Conservation (phyloP, 2,797 vertebrate species). For the Prionace glauca region DNA sequence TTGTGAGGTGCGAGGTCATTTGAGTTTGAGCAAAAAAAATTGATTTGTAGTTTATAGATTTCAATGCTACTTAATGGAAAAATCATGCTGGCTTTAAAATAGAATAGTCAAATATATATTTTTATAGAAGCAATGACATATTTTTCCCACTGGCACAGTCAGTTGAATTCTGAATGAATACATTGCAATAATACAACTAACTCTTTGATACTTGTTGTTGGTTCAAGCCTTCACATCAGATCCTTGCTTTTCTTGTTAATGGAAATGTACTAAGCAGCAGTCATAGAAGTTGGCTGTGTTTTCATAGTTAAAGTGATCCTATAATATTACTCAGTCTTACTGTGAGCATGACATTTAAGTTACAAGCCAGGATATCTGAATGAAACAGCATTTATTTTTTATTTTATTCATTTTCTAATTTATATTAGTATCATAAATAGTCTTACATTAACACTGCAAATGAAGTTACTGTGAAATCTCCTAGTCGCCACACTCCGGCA, state of each 20-base stretch:
- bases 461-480: no score
- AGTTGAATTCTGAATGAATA: not conserved
- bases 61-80: not conserved
- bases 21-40: not conserved
- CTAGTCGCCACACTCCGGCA: no score
- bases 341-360: not conserved
- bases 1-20: not conserved
- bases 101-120: not conserved
- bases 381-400: not conserved
- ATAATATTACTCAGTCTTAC: not conserved
- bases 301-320: not conserved
- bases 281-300: not conserved
- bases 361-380: not conserved
- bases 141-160: not conserved
- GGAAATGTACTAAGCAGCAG: not conserved
- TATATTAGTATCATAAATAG: no score
- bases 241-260: not conserved
- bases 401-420: no score
- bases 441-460: no score
- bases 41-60: not conserved
- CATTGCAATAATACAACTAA: not conserved
- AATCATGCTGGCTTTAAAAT: not conserved
- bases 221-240: not conserved
- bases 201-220: not conserved
- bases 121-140: not conserved